Evolutionary conservation across 2,888 invertebrate species (phyloP), one percentile per base, ranked within the genome.

Genomic region (Ormyrus nitidulus): DNA sequence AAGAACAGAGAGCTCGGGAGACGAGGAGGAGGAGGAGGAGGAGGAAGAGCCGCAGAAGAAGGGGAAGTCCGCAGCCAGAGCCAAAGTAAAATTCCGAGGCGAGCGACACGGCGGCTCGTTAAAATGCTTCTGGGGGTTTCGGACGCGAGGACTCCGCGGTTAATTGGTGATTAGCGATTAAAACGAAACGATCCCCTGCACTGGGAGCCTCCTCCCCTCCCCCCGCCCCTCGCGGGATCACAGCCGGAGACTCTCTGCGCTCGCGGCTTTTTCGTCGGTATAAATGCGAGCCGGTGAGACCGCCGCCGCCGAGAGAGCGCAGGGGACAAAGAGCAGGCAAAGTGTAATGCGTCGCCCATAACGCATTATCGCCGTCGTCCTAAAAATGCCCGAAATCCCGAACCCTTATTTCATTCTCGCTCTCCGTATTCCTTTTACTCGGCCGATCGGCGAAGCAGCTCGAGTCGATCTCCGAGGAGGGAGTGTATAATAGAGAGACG

Each of bases 91-190:
- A 90, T 90, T 90, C 90, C 90, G 86, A 86, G 82, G 71, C 84
- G 83, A 84, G 85, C 89, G 89, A 90, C 90, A 89, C 88, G 87
- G 89, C 89, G 89, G 90, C 90, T 90, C 90, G 90, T 90, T 90
- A 90, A 90, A 90, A 90, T 90, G 90, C 89, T 90, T 90, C 89
- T 89, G 89, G 88, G 89, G 87, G 87, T 90, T 90, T 90, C 84
- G 89, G 89, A 86, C 87, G 86, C 87, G 87, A 83, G 87, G 88
- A 89, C 88, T 87, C 86, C 83, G 58, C 70, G 87, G 89, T 89
- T 90, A 90, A 90, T 90, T 90, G 90, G 90, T 89, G 90, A 90
- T 90, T 90, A 90, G 89, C 90, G 89, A 90, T 90, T 90, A 90
- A 90, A 90, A 90, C 89, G 88, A 89, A 89, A 86, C 88, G 88